phyloP scores from a whole-genome alignment of 1,140 invertebrate species.

The Scaptomyza pallida region DNA sequence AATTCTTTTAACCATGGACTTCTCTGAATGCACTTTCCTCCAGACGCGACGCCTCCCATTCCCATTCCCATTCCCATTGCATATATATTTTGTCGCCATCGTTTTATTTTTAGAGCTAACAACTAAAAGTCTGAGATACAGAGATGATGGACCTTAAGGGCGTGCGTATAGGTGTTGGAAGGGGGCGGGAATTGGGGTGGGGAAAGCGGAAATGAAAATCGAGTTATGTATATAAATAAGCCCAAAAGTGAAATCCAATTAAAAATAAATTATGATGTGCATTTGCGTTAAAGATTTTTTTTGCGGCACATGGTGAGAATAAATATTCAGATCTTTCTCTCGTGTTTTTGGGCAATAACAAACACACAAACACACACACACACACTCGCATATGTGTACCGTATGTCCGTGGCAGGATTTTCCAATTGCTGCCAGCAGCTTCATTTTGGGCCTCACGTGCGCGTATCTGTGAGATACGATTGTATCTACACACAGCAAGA shows the following conservation, averaged over 20 bases:
- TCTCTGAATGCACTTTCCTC: constrained; percentile 44
- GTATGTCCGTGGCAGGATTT: constrained; percentile 28
- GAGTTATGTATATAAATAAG: constrained; percentile 53
- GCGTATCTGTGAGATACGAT: constrained; percentile 17
- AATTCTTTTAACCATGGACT: neutral
- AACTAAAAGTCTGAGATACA: constrained; percentile 7
- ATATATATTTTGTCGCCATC: constrained; percentile 53
- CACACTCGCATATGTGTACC: constrained; percentile 24
- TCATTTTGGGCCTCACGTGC: constrained; percentile 16
- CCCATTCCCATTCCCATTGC: constrained; percentile 44
- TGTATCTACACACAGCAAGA: constrained; percentile 15
- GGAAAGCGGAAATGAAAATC: constrained; percentile 59
- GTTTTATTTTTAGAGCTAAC: constrained; percentile 55
- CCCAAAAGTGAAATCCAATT: constrained; percentile 64
- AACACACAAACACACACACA: neutral
- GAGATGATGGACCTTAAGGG: constrained; percentile 4
- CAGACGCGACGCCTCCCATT: no score
- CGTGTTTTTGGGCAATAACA: neutral
- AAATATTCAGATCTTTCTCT: neutral
- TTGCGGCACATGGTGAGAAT: constrained; percentile 43
- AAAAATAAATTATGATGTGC: constrained; percentile 78
- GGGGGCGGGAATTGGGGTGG: neutral
- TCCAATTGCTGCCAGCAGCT: constrained; percentile 17
- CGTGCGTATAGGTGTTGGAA: neutral
- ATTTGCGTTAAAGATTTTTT: constrained; percentile 52